Percentiles rank a stretch among this genome's conserved stretches.
phyloP scores from a whole-genome alignment of 2,113 vertebrate genomes.

The Xenopus borealis region DNA sequence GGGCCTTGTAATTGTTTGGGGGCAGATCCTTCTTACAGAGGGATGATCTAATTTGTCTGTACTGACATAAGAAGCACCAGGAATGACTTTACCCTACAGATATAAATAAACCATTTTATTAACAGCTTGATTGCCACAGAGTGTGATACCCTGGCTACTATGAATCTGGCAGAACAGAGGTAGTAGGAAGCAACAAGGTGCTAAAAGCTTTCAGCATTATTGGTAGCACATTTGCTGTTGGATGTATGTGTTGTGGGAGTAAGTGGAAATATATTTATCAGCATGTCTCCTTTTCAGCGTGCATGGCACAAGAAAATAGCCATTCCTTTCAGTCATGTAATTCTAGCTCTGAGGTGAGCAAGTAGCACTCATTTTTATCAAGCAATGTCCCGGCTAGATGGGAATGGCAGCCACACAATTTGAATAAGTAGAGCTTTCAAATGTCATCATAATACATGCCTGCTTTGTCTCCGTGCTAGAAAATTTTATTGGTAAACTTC shows the following conservation, averaged over 20 bases:
- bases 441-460: background rate
- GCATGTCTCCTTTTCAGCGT: background rate
- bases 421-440: constrained; percentile 19
- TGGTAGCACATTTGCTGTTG: no score
- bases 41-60: no score
- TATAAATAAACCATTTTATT: no score
- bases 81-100: no score
- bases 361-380: constrained; percentile 9
- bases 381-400: background rate
- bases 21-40: no score
- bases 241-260: background rate
- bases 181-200: no score
- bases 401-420: background rate
- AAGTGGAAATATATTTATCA: background rate
- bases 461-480: background rate
- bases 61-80: no score
- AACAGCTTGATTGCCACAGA: no score
- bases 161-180: no score
- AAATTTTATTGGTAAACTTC: background rate
- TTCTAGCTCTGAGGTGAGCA: background rate
- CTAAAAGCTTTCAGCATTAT: no score
- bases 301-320: background rate
- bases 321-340: background rate
- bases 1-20: no score
- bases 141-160: no score